Evolutionary conservation across 2,113 vertebrate genomes (phyloP).

Genomic region (Ptychochromis oligacanthus): DNA sequence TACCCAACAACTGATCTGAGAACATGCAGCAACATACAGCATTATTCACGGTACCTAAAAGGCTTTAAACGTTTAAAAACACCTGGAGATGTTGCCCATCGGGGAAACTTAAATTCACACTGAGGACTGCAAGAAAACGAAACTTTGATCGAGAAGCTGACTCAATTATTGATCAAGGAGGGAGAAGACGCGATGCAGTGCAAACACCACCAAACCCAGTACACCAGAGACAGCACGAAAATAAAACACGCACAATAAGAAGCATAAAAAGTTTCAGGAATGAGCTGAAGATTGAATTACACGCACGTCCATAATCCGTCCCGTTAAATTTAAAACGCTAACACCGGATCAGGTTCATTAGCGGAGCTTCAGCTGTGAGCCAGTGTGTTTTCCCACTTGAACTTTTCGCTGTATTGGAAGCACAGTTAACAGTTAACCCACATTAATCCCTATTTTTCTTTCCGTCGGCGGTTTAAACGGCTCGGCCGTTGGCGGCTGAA

Average conservation of each 20-base stretch:
- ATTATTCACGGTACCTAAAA: not conserved
- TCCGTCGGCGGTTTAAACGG: not conserved
- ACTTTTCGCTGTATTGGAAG: conserved; percentile 32
- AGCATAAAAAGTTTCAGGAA: not conserved
- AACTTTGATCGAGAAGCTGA: too few relatives aligned
- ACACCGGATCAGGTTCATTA: not conserved
- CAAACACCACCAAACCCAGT: not conserved
- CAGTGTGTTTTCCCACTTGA: not conserved
- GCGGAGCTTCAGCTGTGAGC: not conserved
- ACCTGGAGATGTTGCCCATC: too few relatives aligned
- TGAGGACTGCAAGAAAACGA: too few relatives aligned
- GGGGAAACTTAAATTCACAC: too few relatives aligned
- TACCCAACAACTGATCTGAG: not conserved
- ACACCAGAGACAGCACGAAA: not conserved
- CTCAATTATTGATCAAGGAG: not conserved
- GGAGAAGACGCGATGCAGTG: not conserved
- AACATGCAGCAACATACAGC: not conserved
- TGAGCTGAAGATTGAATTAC: too few relatives aligned
- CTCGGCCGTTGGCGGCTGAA: not conserved
- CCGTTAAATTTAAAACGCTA: not conserved
- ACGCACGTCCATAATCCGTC: not conserved
- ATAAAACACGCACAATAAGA: not conserved
- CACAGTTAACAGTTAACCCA: conserved; percentile 9
- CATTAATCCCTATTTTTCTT: too few relatives aligned
- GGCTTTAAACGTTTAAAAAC: not conserved